phyloP scores from a whole-genome alignment of 2,888 invertebrate species.

The Phrixothrix hirtus region DNA sequence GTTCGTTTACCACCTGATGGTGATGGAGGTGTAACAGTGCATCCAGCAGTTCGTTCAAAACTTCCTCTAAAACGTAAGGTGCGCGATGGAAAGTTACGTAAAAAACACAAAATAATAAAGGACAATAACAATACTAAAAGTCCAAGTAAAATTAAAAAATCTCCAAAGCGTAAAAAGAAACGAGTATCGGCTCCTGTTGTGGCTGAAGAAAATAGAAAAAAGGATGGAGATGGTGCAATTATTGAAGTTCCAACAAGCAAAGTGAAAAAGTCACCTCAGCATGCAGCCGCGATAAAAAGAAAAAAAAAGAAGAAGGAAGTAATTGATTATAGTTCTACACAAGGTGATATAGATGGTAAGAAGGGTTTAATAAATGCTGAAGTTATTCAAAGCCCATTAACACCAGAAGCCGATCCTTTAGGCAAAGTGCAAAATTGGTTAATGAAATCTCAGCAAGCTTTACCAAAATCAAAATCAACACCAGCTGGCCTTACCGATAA shows the following conservation, averaged over 20 bases:
- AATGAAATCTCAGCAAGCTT: slow-evolving; percentile 69
- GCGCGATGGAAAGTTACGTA: slow-evolving; percentile 57
- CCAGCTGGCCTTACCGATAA: slow-evolving; percentile 71
- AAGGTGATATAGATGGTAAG: slow-evolving; percentile 62
- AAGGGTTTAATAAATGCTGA: slow-evolving; percentile 55
- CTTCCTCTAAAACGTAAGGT: slow-evolving; percentile 87
- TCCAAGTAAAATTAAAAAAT: slow-evolving; percentile 48
- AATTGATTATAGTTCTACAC: slow-evolving; percentile 76
- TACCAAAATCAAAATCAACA: slow-evolving; percentile 84
- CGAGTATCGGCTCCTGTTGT: slow-evolving; percentile 55
- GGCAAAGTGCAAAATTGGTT: slow-evolving; percentile 88
- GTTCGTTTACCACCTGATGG: slow-evolving; percentile 76
- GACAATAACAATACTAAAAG: slow-evolving; percentile 50
- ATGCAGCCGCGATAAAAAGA: slow-evolving; percentile 59
- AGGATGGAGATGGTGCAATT: slow-evolving; percentile 55
- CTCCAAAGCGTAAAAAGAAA: slow-evolving; percentile 56
- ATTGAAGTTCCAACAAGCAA: slow-evolving; percentile 53
- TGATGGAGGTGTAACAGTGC: slow-evolving; percentile 73
- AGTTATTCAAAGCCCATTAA: slow-evolving; percentile 55
- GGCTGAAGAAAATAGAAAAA: slow-evolving; percentile 63
- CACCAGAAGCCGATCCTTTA: slow-evolving; percentile 60
- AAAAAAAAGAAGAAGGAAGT: slow-evolving; percentile 70
- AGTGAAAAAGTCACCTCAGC: slow-evolving; percentile 53
- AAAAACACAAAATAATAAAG: slow-evolving; percentile 35
- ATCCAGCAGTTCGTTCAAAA: slow-evolving; percentile 84